Base-by-base conservation (phyloP, 2,113 vertebrate species). In the Callocephalon fimbriatum region DNA sequence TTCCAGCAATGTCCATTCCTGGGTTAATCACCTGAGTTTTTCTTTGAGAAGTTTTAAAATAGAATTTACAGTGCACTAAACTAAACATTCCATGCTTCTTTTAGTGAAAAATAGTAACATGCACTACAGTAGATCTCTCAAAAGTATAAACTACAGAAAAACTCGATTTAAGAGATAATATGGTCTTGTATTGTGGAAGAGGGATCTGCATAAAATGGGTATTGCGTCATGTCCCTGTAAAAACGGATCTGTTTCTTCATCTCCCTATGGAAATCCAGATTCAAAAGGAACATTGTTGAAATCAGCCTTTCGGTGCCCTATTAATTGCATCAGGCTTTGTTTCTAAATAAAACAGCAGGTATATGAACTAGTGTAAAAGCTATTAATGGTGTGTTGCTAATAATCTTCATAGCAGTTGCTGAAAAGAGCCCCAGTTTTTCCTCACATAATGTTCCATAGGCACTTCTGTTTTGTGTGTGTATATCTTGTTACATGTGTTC, bases 221-320 rank as follows among this genome's bases (percentile, higher is more conserved):
- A 79, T 98, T 98, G 94, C 96, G 95, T 98, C 98, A 98, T 97
- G 77, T 94, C 79, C 71, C 90, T 89, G 51, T 88, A 71, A 95
- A 96, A 98, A 76, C 1, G 17, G 78, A 86, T 78, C 87, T 82
- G 45, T 85, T 95, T 75, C 74, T 68, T 97, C 80, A 94, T 95
- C 94, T 98, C 97, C 93, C 97, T 70, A 12, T 95, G 96, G 98
- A 96, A 97, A 97, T 89, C 47, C 79, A 67, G 91, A 67, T 87
- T 96, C 86, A 88, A 87, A 94, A 95, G 90, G 96, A 96, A 79
- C 37, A 26, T 44, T 91, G 83, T 89, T 93, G 83, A 94, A 91
- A 94, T 94, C 76, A 94, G 89, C 94, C 35, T 81, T 94, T 86
- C n/a, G 29, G 1, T 84, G 54, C 65, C 18, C n/a, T 88, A 6